phyloP scores from a whole-genome alignment of 1,140 invertebrate genomes.

The Leptonema lineaticorne region DNA sequence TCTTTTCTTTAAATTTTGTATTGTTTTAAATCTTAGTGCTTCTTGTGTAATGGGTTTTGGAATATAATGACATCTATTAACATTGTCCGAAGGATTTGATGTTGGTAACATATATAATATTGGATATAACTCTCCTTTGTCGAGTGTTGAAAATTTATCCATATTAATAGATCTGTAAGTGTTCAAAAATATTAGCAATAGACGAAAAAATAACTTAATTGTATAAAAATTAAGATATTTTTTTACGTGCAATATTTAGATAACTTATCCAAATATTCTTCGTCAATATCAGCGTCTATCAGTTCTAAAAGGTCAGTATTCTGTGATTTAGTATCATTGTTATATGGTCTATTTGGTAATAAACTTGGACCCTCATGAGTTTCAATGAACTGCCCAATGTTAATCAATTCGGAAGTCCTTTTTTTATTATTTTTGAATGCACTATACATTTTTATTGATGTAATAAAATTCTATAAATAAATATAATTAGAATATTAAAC shows the following conservation, averaged over 20 bases:
- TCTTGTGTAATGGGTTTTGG: slow-evolving; percentile 15
- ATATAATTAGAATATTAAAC: neutral
- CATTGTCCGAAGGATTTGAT: neutral
- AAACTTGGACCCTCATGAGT: neutral
- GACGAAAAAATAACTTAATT: too few species aligned
- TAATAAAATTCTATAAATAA: neutral
- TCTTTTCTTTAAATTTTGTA: slow-evolving; percentile 19
- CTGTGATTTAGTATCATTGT: neutral
- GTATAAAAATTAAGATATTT: too few species aligned
- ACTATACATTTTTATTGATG: neutral
- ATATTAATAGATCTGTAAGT: neutral
- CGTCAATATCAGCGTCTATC: slow-evolving; percentile 1
- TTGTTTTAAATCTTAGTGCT: slow-evolving; percentile 28
- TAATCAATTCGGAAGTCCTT: neutral
- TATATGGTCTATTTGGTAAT: neutral
- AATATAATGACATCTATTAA: slow-evolving; percentile 11
- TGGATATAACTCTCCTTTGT: neutral
- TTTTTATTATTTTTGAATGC: neutral
- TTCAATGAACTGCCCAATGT: neutral
- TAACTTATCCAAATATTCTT: neutral
- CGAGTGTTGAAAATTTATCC: neutral
- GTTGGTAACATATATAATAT: neutral
- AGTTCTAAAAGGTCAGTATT: neutral
- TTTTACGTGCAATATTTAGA: neutral
- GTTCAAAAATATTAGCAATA: neutral